Conservation (phyloP, 1,140 invertebrate genomes). For the Cataglyphis hispanica region DNA sequence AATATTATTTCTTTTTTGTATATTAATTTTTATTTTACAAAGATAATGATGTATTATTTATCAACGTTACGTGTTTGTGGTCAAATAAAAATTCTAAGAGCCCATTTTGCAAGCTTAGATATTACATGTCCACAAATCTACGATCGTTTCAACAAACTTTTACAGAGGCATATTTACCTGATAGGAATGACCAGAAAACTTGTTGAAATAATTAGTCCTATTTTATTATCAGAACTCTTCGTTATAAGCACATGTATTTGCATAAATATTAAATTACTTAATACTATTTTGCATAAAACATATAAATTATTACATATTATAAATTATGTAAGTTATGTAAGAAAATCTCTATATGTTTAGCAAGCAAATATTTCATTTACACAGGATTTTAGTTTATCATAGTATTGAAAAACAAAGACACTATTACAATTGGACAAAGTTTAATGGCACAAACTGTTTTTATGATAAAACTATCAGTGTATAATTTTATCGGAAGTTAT, state of each 20-base stretch:
- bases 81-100: constrained; percentile 53
- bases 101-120: background rate
- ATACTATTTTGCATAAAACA: background rate
- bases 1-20: background rate
- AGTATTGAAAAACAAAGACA: background rate
- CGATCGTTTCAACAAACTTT: background rate
- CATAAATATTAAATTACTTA: constrained; percentile 10
- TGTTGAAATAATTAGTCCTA: constrained; percentile 27
- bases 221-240: constrained; percentile 52
- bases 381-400: constrained; percentile 67
- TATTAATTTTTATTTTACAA: constrained; percentile 1
- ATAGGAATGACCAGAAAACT: constrained; percentile 20
- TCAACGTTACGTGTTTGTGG: constrained; percentile 63
- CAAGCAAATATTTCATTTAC: background rate
- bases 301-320: too few relatives aligned
- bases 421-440: constrained; percentile 20
- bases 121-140: background rate
- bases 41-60: constrained; percentile 64
- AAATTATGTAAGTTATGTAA: too few relatives aligned
- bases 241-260: constrained; percentile 52
- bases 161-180: constrained; percentile 44
- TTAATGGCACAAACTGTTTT: background rate
- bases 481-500: constrained; percentile 58
- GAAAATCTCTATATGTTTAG: too few relatives aligned
- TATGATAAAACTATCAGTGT: constrained; percentile 29